Conservation (phyloP, 2,113 vertebrate species). For the Nestor notabilis region DNA sequence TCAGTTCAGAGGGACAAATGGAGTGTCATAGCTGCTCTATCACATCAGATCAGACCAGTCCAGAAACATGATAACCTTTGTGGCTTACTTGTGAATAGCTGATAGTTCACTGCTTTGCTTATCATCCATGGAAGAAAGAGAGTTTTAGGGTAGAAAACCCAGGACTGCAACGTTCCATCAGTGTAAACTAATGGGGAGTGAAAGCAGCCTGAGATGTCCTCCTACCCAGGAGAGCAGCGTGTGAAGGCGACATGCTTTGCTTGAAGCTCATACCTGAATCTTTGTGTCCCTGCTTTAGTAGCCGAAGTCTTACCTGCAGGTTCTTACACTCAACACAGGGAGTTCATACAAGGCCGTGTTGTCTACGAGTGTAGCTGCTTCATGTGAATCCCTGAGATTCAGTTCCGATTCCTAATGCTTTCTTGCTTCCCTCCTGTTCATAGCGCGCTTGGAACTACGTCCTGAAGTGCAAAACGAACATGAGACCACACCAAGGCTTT, state of each 20-base stretch:
- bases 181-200: not conserved
- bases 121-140: not conserved
- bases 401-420: not conserved
- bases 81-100: not conserved
- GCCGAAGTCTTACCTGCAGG: not conserved
- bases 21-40: not conserved
- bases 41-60: not conserved
- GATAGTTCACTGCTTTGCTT: not conserved
- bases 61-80: not conserved
- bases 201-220: not conserved
- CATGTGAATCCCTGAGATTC: accelerated
- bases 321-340: not conserved
- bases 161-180: not conserved
- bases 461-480: conserved; percentile 78
- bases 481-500: conserved; percentile 80
- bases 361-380: not conserved
- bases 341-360: not conserved
- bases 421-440: not conserved
- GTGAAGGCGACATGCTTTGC: not conserved
- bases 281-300: not conserved
- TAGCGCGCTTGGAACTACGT: conserved; percentile 83
- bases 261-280: not conserved
- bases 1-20: not conserved
- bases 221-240: not conserved
- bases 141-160: not conserved